A percentile compares a stretch with the other conserved stretches of the same genome.
Conservation (phyloP, 2,888 invertebrate genomes). For the Dryomyza anilis region DNA sequence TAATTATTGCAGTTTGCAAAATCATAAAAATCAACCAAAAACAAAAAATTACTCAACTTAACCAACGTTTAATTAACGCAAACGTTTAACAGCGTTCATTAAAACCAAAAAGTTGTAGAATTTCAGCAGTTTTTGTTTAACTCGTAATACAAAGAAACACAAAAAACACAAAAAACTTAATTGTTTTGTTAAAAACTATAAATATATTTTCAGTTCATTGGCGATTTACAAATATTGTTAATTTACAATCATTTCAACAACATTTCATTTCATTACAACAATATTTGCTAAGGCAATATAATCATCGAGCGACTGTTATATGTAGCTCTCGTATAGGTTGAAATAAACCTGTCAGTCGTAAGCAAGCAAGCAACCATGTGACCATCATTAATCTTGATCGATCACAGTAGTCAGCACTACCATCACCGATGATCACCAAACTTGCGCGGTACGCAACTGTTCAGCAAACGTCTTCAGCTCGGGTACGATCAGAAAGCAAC, state of each 20-base stretch:
- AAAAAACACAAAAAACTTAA: neutral
- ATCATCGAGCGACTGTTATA: neutral
- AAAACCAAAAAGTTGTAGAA: no score
- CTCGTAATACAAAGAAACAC: neutral
- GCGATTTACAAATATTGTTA: neutral
- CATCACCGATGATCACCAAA: neutral
- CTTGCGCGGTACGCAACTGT: neutral
- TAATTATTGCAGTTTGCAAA: slow-evolving; percentile 6
- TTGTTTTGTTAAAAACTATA: neutral
- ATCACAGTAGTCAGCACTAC: neutral
- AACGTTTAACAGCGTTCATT: no score
- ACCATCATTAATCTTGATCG: slow-evolving; percentile 17
- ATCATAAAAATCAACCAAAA: neutral
- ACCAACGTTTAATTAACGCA: neutral
- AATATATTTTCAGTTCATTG: slow-evolving; percentile 13
- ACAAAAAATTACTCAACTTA: neutral
- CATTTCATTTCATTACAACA: slow-evolving; percentile 9
- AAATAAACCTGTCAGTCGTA: slow-evolving; percentile 1
- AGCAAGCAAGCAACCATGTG: no score
- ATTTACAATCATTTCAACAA: neutral
- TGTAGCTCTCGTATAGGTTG: neutral
- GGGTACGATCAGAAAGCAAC: neutral
- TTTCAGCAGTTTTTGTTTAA: no score
- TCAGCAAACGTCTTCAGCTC: no score
- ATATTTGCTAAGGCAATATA: neutral